Conservation (phyloP, 2,797 vertebrate species). For the Strix occidentalis region DNA sequence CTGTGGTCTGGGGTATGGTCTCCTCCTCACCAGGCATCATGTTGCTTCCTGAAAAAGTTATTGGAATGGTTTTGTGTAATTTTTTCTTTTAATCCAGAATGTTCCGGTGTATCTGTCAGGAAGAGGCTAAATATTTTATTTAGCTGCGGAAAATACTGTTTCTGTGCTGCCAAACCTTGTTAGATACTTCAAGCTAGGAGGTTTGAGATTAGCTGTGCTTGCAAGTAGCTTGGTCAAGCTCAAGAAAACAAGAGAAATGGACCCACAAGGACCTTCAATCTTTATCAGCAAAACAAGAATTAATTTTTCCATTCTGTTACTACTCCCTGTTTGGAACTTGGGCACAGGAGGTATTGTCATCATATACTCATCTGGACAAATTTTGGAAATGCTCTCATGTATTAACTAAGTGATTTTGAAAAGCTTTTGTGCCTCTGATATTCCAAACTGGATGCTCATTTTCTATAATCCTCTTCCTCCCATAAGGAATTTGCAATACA, state of each 20-base stretch:
- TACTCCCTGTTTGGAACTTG: not conserved
- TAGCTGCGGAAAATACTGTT: not conserved
- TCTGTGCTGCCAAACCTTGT: not conserved
- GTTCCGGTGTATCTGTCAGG: not conserved
- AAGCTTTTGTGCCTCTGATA: not conserved
- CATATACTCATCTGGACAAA: not conserved
- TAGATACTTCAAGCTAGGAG: not conserved
- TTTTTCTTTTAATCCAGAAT: not conserved
- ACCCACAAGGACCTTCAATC: not conserved
- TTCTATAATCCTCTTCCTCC: not conserved
- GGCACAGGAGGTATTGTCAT: not conserved
- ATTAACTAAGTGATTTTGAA: not conserved
- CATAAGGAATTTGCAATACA: not conserved
- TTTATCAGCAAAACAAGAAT: not conserved
- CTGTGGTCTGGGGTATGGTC: not conserved
- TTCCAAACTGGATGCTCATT: not conserved
- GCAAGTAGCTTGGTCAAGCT: not conserved
- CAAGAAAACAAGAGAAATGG: not conserved
- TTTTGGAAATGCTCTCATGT: not conserved
- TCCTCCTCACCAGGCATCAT: not conserved
- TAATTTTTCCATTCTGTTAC: not conserved
- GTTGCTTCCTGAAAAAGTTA: not conserved
- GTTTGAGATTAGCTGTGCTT: not conserved
- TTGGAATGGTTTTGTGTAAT: not conserved
- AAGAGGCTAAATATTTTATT: not conserved